Evolutionary conservation across 2,888 invertebrate species (phyloP).

Genomic region (Caprella mutica): DNA sequence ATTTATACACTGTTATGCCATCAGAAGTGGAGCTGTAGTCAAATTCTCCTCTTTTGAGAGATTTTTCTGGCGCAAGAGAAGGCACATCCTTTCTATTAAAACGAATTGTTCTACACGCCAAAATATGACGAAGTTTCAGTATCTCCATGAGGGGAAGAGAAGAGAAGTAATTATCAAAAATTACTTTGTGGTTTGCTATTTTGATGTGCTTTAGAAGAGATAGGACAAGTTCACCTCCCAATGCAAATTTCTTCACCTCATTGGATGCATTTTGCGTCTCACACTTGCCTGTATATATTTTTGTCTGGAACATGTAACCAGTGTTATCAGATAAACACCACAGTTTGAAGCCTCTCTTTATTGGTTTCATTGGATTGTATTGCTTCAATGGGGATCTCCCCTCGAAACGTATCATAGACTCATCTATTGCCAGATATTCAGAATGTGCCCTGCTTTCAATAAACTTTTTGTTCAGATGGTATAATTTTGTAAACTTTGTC

Average conservation of each 20-base stretch:
- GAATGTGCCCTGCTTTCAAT: neutral
- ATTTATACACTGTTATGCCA: slow-evolving; percentile 35
- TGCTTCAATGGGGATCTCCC: slow-evolving; percentile 26
- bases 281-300: slow-evolving; percentile 38
- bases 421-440: slow-evolving; percentile 8
- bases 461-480: neutral
- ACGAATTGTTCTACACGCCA: slow-evolving; percentile 34
- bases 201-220: slow-evolving; percentile 33
- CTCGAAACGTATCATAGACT: slow-evolving; percentile 37
- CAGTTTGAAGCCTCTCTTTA: slow-evolving; percentile 36
- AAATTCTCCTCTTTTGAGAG: slow-evolving; percentile 34
- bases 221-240: slow-evolving; percentile 1
- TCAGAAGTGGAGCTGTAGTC: slow-evolving; percentile 29
- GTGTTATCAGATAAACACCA: slow-evolving; percentile 34
- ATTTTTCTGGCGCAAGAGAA: slow-evolving; percentile 25
- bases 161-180: slow-evolving; percentile 37
- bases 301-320: slow-evolving; percentile 36
- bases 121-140: slow-evolving; percentile 29
- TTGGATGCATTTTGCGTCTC: too few relatives aligned
- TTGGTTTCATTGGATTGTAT: slow-evolving; percentile 35
- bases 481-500: neutral
- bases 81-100: slow-evolving; percentile 32
- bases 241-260: slow-evolving; percentile 36
- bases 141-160: slow-evolving; percentile 32
- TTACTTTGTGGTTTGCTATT: slow-evolving; percentile 35